Evolutionary conservation across 2,888 invertebrate genomes (phyloP).

Genomic region (Cryptus armator): DNA sequence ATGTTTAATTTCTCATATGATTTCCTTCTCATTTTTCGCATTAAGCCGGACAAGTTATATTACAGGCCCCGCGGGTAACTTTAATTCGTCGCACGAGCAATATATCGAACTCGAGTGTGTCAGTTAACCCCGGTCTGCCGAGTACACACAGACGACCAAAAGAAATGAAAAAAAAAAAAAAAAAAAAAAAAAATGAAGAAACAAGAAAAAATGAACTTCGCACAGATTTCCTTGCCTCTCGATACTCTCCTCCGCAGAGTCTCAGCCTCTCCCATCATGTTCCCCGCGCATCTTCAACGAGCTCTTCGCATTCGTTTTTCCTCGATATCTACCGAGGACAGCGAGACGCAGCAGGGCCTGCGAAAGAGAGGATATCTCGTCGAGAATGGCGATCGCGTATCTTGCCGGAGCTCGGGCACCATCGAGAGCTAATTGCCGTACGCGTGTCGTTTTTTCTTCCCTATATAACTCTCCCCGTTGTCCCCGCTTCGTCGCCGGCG

Average conservation of each 20-base stretch:
- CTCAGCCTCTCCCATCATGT: neutral
- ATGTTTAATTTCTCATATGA: no score
- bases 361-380: conserved; percentile 61
- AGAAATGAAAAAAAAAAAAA: no score
- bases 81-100: no score
- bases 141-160: no score
- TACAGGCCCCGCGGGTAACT: no score
- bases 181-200: no score
- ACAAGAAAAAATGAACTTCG: no score
- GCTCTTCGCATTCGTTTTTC: neutral
- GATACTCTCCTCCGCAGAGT: neutral
- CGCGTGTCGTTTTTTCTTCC: conserved; percentile 65
- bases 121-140: no score
- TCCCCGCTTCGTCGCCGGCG: neutral
- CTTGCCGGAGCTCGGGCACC: conserved; percentile 60
- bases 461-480: conserved; percentile 20
- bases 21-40: no score
- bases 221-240: conserved; percentile 6
- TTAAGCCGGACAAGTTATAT: no score
- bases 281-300: neutral
- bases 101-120: no score
- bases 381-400: conserved; percentile 67
- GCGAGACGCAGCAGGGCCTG: conserved; percentile 22
- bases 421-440: conserved; percentile 67
- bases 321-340: conserved; percentile 8